These are phyloP conservation scores for Otis tarda DNA, from an alignment of 2,113 vertebrate genomes.

Conservation along the genomic window DNA sequence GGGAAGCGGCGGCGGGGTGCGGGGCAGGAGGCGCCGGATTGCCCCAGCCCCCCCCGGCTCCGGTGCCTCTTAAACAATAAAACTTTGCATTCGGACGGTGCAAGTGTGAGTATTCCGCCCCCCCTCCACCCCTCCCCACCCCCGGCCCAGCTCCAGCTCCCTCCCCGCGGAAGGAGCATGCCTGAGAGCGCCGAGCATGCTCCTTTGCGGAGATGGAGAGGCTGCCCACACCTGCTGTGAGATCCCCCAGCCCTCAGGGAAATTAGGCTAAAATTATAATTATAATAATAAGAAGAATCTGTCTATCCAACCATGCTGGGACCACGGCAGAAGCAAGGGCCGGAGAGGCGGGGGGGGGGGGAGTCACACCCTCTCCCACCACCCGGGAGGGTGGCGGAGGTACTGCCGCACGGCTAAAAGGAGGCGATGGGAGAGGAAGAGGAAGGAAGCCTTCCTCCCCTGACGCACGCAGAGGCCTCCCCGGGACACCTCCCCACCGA, in stretches of 20 bases:
- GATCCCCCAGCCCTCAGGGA: not conserved
- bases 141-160: not conserved
- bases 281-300: not conserved
- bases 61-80: not conserved
- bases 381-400: not conserved
- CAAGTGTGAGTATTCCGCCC: not conserved
- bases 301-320: not conserved
- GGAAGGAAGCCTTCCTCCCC: not conserved
- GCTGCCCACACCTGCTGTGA: not conserved
- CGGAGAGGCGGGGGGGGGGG: not conserved
- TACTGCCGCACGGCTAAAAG: not conserved
- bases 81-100: slow-evolving; percentile 33
- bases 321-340: not conserved
- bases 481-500: not conserved
- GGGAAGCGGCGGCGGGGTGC: not conserved
- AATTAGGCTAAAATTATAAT: not conserved
- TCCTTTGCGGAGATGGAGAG: not conserved
- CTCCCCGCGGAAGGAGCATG: slow-evolving; percentile 11
- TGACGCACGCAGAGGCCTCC: not conserved
- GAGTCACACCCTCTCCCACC: fast-evolving
- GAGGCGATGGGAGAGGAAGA: not conserved
- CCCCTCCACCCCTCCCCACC: not conserved
- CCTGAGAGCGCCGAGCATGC: slow-evolving; percentile 28
- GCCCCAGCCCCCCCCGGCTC: no score
- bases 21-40: no score